Percentiles rank a stretch among this genome's conserved stretches.
phyloP scores from a whole-genome alignment of 2,797 vertebrate genomes.

The Hoplostethus mediterraneus region DNA sequence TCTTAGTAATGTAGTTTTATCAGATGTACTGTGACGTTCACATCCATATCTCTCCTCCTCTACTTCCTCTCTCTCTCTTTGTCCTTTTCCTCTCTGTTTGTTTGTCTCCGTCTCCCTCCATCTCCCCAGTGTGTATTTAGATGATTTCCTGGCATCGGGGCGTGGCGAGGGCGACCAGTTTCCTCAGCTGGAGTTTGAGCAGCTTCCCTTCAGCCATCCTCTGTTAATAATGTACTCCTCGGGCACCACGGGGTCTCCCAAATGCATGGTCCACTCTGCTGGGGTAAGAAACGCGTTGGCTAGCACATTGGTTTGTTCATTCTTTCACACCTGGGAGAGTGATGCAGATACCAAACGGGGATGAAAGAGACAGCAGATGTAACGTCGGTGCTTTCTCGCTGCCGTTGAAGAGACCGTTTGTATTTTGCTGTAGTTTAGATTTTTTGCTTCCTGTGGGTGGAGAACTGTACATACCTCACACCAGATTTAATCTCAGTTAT shows the following conservation, averaged over 20 bases:
- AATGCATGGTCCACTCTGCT: conserved; percentile 98
- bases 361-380: too few species aligned
- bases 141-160: conserved; percentile 91
- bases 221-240: conserved; percentile 97
- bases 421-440: too few species aligned
- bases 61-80: conserved; percentile 2
- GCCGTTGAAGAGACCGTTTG: too few species aligned
- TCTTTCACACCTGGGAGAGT: too few species aligned
- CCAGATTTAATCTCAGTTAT: too few species aligned
- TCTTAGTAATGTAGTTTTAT: too few species aligned
- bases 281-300: conserved; percentile 86
- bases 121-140: conserved; percentile 88
- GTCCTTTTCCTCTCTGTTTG: not conserved
- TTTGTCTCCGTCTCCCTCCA: not conserved
- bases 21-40: too few species aligned
- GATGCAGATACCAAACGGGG: too few species aligned
- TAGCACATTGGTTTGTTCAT: too few species aligned
- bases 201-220: conserved; percentile 94
- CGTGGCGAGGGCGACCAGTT: conserved; percentile 85
- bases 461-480: too few species aligned
- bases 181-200: conserved; percentile 97
- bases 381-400: too few species aligned
- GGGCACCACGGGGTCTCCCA: conserved; percentile 95
- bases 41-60: not conserved
- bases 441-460: too few species aligned